A percentile compares a stretch with the other conserved stretches of the same genome.
These are phyloP conservation scores for Euglossa dilemma DNA, from an alignment of 1,140 invertebrate genomes.

Conservation along the genomic window DNA sequence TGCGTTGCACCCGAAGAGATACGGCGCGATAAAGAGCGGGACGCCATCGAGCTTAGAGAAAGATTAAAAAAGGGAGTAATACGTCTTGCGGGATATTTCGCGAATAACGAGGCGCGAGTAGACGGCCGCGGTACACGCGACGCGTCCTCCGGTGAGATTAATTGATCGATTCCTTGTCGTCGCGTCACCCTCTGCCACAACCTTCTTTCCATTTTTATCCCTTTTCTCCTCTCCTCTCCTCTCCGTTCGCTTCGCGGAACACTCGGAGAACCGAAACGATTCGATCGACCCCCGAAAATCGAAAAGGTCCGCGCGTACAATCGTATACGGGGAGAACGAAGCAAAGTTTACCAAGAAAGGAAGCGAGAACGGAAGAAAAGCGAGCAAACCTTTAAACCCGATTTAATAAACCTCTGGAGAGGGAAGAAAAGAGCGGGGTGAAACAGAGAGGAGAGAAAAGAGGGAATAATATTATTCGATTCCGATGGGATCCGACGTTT, in stretches of 20 bases:
- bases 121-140: not conserved
- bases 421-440: not conserved
- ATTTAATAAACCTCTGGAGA: conserved; percentile 20
- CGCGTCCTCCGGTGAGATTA: conserved; percentile 37
- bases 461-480: conserved; percentile 30
- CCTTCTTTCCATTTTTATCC: not conserved
- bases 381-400: not conserved
- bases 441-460: not conserved
- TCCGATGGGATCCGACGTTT: conserved; percentile 28
- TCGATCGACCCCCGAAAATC: not conserved
- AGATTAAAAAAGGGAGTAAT: conserved; percentile 64
- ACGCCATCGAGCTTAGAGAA: conserved; percentile 42
- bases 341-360: not conserved
- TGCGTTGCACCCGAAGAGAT: conserved; percentile 58
- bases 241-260: no score
- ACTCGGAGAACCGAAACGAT: no score
- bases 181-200: no score
- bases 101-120: conserved; percentile 40
- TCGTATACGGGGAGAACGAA: not conserved
- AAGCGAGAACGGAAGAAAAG: not conserved
- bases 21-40: conserved; percentile 50
- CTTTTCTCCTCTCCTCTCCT: no score
- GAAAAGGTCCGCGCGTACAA: not conserved
- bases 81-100: conserved; percentile 49
- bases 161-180: conserved; percentile 31